phyloP scores from a whole-genome alignment of 2,797 vertebrate genomes.

The Periophthalmus magnuspinnatus region DNA sequence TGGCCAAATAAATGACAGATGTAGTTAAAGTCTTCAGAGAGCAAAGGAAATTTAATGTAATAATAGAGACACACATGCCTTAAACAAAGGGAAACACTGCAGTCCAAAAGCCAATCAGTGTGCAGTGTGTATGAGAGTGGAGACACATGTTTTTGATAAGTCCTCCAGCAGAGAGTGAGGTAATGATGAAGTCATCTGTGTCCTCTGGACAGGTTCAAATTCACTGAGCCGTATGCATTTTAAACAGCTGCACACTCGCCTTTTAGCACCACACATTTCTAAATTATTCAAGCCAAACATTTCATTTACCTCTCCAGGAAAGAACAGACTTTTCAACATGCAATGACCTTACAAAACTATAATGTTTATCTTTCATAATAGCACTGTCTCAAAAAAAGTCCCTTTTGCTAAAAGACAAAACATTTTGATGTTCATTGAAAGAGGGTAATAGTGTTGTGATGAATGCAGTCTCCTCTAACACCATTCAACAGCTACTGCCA shows the following conservation, averaged over 20 bases:
- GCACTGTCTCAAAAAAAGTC: neutral
- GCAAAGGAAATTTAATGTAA: constrained; percentile 54
- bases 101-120: constrained; percentile 62
- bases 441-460: neutral
- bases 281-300: neutral
- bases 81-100: constrained; percentile 61
- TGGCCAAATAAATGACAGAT: constrained; percentile 49
- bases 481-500: neutral
- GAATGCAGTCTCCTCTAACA: neutral
- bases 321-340: neutral
- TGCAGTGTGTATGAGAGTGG: constrained; percentile 43
- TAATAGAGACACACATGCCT: constrained; percentile 57
- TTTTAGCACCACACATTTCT: constrained; percentile 6
- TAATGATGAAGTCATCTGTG: constrained; percentile 78
- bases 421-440: neutral
- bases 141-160: constrained; percentile 78
- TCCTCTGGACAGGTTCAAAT: constrained; percentile 75
- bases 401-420: too few species aligned
- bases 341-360: neutral
- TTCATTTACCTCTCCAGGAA: neutral
- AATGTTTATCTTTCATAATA: neutral
- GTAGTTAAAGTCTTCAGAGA: constrained; percentile 63
- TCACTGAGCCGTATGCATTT: constrained; percentile 46
- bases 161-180: constrained; percentile 69
- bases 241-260: constrained; percentile 36